These are phyloP conservation scores for Hipparchia semele DNA, from an alignment of 2,888 invertebrate species.

Conservation along the genomic window DNA sequence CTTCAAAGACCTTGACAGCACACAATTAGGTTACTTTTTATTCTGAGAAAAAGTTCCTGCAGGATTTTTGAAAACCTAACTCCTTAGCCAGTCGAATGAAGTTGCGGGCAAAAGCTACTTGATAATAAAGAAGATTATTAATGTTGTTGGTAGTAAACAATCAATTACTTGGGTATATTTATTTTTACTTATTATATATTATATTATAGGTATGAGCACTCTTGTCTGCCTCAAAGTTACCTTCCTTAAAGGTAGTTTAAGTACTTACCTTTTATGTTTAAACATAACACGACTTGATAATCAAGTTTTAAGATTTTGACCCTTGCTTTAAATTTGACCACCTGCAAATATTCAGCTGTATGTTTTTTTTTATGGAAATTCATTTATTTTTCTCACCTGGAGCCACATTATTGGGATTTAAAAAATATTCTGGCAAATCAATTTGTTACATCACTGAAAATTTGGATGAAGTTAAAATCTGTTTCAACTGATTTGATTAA, in stretches of 20 bases:
- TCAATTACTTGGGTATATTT: constrained; percentile 33
- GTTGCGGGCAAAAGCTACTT: too few relatives aligned
- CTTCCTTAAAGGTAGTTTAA: constrained; percentile 55
- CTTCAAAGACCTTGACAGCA: too few relatives aligned
- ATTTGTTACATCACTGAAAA: neutral
- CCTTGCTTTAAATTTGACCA: constrained; percentile 64
- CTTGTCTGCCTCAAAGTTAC: constrained; percentile 69
- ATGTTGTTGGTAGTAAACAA: too few relatives aligned
- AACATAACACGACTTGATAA: constrained; percentile 7
- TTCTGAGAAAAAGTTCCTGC: too few relatives aligned
- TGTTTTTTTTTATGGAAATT: constrained; percentile 40
- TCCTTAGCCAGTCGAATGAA: too few relatives aligned
- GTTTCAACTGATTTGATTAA: neutral
- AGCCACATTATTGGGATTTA: neutral
- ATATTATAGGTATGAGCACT: constrained; percentile 50
- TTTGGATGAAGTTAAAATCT: neutral
- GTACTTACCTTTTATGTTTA: constrained; percentile 55
- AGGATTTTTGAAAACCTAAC: too few relatives aligned
- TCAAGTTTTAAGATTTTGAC: constrained; percentile 10
- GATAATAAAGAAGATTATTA: too few relatives aligned
- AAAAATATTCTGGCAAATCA: neutral
- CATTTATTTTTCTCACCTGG: neutral
- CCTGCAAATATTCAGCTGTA: constrained; percentile 47
- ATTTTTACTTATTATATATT: constrained; percentile 41
- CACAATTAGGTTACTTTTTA: too few relatives aligned